A percentile compares a stretch with the other conserved stretches of the same genome.
Evolutionary conservation across 2,888 invertebrate genomes (phyloP).

Genomic region (Brachypalpus laphriformis): DNA sequence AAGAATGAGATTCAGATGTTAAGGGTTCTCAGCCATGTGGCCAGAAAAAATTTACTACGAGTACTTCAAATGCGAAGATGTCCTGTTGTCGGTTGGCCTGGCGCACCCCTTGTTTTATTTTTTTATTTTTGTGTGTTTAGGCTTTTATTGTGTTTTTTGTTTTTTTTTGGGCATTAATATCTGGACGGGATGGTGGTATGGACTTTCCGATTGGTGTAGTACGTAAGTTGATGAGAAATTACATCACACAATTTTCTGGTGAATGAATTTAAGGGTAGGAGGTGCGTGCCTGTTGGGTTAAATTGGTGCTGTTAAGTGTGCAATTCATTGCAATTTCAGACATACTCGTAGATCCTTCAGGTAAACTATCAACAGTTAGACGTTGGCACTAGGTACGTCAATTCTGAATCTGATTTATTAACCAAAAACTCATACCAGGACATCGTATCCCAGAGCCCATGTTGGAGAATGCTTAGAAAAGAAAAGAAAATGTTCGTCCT

Average conservation of each 20-base stretch:
- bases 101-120: not conserved
- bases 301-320: no score
- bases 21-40: slow-evolving; percentile 67
- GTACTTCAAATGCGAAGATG: slow-evolving; percentile 50
- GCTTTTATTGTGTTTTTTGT: slow-evolving; percentile 41
- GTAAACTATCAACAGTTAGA: no score
- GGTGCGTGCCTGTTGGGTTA: no score
- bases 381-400: no score
- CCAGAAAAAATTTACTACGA: slow-evolving; percentile 66
- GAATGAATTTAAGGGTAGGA: not conserved
- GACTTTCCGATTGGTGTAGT: no score
- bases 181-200: not conserved
- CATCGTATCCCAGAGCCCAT: no score
- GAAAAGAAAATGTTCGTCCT: no score
- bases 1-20: slow-evolving; percentile 43
- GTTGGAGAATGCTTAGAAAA: no score
- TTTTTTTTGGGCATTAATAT: slow-evolving; percentile 39
- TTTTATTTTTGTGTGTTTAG: slow-evolving; percentile 14
- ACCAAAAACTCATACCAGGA: no score
- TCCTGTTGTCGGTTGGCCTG: slow-evolving; percentile 41
- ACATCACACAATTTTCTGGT: slow-evolving; percentile 9
- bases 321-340: no score
- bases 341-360: no score
- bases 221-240: slow-evolving; percentile 28
- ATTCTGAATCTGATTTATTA: no score